Evolutionary conservation across 2,888 invertebrate genomes (phyloP), one percentile per base, ranked within the genome.

Genomic region (Drosophila tanythrix): DNA sequence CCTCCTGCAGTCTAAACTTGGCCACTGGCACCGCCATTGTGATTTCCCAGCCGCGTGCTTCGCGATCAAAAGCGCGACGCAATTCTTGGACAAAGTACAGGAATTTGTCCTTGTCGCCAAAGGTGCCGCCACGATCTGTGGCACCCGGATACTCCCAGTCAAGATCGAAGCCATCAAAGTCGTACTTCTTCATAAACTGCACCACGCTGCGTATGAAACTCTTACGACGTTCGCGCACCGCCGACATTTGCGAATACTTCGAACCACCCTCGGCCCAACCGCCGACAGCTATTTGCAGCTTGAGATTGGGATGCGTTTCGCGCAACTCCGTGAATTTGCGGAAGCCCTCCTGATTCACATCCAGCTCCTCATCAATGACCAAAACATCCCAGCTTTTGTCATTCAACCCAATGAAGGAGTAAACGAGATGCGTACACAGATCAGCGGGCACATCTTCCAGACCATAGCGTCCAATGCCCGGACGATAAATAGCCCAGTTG

Each of bases 81-180:
- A 98, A 89, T 92, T 98, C 98, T 90, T 97, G 96, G 0, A 97
- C 97, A 76, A 97, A 96, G 91, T 95, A 97, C 46, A 96, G 94
- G 93, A 97, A 98, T 72, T 95, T 94, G 85, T 97, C 96, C 92
- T 97, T 97, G 93, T 98, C 98, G 15, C 96, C 95, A 92, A 95
- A 97, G 65, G 95, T 96, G 43, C 98, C 98, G 10, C 97, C 97
- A 36, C 98, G 95, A 92, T 98, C 98, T 0, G 97, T 95, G 0
- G 98, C 98, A 1, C 96, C 97, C 2, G 98, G 97, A 91, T 98
- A 98, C 92, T 98, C 98, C 97, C 98, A 98, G 91, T 98, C 97
- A 85, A 97, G 94, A 91, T 98, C 97, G 88, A 98, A 95, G 0
- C 97, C 97, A 89, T 97, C 97, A 81, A 98, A 98, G 31, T 95